Evolutionary conservation across 1,140 invertebrate genomes (phyloP), one percentile per base, ranked within the genome.

Genomic region (Halesus radiatus): DNA sequence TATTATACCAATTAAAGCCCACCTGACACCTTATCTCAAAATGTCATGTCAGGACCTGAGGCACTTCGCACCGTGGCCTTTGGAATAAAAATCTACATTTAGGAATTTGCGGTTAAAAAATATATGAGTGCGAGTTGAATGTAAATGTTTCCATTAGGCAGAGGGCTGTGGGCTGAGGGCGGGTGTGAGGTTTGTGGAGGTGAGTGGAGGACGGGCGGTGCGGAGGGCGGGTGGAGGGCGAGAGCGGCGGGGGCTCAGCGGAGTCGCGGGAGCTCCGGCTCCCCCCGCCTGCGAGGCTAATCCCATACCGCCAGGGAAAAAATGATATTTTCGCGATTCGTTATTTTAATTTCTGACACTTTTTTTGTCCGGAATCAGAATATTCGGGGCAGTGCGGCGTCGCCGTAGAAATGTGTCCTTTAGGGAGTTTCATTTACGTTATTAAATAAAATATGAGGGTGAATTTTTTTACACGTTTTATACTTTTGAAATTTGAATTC

Each of bases 381-480:
- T 75, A 78, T 80, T 76, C 81, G 29, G 78, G 66, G 29, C 68
- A 60, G 54, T 52, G 75, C 66, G 75, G 64, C 78, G 29, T 70
- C 78, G 37, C 74, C 53, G 66, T 68, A 75, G 80, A 78, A 76
- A 81, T 68, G 80, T 68, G 79, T 78, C 79, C 81, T 80, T 80
- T 78, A 66, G 81, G 81, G 81, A 83, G 81, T 80, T 82, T 80
- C 81, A 82, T 82, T 82, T 83, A 83, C 79, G 81, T 83, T 80
- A 83, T 83, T 83, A 79, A 83, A 83, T 83, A 83, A 83, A 83
- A 83, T 83, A 83, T 83, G 82, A 83, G 82, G 79, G 77, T 78
- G 80, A 83, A 81, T 81, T 79, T 83, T 83, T 83, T 77, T 75
- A 75, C 53, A 58, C 72, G 23, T 80, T 82, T 76, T 75, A 75